These are phyloP conservation scores for Lamellibrachia satsuma DNA, from an alignment of 2,888 invertebrate genomes.

Conservation along the genomic window DNA sequence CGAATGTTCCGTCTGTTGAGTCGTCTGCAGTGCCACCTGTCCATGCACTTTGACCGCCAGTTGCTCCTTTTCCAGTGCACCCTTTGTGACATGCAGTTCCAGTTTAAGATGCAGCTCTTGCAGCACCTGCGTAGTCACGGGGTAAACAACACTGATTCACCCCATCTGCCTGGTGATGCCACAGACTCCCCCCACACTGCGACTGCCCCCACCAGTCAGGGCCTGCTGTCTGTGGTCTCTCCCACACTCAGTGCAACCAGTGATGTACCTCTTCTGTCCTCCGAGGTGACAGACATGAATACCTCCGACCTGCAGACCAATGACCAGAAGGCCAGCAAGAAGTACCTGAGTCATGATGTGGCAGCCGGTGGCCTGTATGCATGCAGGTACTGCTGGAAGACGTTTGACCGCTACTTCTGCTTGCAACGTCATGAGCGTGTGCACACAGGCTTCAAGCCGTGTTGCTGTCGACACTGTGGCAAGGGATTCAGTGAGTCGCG, in stretches of 20 bases:
- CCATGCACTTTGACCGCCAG: conserved; percentile 57
- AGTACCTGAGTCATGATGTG: neutral
- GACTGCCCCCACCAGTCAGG: neutral
- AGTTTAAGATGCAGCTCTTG: conserved; percentile 54
- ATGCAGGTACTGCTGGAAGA: conserved; percentile 62
- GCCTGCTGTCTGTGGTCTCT: neutral
- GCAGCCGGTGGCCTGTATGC: neutral
- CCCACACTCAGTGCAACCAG: neutral
- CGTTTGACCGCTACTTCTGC: conserved; percentile 61
- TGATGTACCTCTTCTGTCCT: neutral
- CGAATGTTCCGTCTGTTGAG: conserved; percentile 56
- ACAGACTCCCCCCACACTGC: conserved; percentile 17
- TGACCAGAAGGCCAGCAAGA: neutral
- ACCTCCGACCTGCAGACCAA: neutral
- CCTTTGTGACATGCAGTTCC: conserved; percentile 57
- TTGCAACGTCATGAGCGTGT: conserved; percentile 64
- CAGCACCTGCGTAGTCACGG: conserved; percentile 47
- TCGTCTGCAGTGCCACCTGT: conserved; percentile 59
- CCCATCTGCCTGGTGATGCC: conserved; percentile 10
- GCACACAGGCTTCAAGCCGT: conserved; percentile 63
- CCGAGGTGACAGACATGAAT: neutral
- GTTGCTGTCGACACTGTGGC: conserved; percentile 63
- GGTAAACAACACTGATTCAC: conserved; percentile 14
- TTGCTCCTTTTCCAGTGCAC: conserved; percentile 55
- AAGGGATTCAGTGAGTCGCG: conserved; percentile 63